Conservation (phyloP, 2,113 vertebrate genomes). For the Trogon melanurus region DNA sequence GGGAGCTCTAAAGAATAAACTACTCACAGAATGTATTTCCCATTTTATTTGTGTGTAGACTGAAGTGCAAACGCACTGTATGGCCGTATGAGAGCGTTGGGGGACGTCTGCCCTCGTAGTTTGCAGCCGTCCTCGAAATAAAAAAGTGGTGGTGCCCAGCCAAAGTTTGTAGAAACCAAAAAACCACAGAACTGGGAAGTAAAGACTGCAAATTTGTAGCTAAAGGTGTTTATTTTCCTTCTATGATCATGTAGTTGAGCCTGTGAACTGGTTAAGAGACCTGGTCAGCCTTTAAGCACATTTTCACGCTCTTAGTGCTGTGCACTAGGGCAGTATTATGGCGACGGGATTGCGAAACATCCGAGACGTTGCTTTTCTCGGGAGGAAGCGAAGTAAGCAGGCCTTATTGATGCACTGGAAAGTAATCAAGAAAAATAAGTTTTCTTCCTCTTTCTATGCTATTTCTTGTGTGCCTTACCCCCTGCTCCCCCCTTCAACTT, state of each 20-base stretch:
- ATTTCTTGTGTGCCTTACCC: neutral
- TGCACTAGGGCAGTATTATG: neutral
- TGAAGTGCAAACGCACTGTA: neutral
- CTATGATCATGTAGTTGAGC: neutral
- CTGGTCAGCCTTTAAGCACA: accelerated
- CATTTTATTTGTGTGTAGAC: neutral
- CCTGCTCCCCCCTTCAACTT: neutral
- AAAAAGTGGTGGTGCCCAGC: neutral
- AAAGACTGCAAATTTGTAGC: neutral
- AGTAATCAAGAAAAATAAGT: neutral
- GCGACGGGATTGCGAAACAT: neutral
- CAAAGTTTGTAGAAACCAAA: neutral
- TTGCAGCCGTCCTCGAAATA: neutral
- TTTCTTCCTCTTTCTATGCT: neutral
- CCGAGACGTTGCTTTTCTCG: neutral
- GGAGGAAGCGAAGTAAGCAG: neutral
- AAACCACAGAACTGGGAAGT: neutral
- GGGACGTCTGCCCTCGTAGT: neutral
- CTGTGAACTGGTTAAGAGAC: neutral
- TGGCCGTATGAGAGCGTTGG: neutral
- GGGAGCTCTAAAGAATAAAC: neutral
- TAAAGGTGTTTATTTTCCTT: neutral
- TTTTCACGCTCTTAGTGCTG: neutral
- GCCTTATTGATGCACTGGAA: neutral
- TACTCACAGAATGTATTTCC: neutral